Base-by-base conservation (phyloP, 2,888 invertebrate species). In the Muscina levida region DNA sequence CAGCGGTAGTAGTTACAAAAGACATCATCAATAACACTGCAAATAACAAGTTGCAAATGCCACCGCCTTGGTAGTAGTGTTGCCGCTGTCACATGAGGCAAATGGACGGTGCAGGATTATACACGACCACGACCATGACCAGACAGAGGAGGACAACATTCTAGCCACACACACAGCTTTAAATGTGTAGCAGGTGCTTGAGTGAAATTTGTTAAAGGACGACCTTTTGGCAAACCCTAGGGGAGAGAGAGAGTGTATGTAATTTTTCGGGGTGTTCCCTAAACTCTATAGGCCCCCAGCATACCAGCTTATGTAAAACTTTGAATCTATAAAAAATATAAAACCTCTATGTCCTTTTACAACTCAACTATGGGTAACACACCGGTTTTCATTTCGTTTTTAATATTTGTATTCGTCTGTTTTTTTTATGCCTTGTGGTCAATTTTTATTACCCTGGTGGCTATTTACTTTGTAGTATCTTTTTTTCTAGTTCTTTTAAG, bases 111-210 rank as follows among this genome's bases (percentile, higher is more conserved):
- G 31, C 31, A 3, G 8, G 31, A 31, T 3, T 31, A 31, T 8
- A 31, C 31, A 31, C 31, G 8, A 31, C 4, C 3, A 3, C 3
- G 4, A 31, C 8, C 31, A 31, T 3, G 8, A 3, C 3, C 31
- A 31, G 31, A 8, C 4, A 8, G 31, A 8, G 31, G 31, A 31
- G 31, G 31, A 31, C 31, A 31, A 22, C 48, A 62, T 2, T 39
- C 39, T 19, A 10, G 24, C 37, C 26, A 3, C 53, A 57, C 17
- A 37, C 42, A 44, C 11, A n/a, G 44, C n/a, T 8, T 4, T n/a
- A 44, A 44, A 2, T 15, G 22, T 13, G 24, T n/a, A 78, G 74
- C 74, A 79, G 79, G 79, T 79, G 74, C 70, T 67, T 59, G 68
- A 8, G 46, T 72, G 72, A 66, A 46, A 4, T 42, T 68, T 42